Conservation (phyloP, 2,113 vertebrate species). For the Barnardius zonarius region DNA sequence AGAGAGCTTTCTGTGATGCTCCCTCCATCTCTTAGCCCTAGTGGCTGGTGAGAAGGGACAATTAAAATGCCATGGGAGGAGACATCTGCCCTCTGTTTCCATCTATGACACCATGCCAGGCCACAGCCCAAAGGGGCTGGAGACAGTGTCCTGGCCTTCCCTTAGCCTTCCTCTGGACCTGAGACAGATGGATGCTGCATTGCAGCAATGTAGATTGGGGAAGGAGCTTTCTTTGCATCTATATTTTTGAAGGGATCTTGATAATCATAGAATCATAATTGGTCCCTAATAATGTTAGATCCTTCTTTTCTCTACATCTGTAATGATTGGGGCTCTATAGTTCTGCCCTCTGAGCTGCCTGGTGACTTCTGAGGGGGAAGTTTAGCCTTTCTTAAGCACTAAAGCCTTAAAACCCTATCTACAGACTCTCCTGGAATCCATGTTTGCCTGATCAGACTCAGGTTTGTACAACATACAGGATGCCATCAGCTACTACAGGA, state of each 20-base stretch:
- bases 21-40: background rate
- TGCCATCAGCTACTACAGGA: background rate
- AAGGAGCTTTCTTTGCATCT: background rate
- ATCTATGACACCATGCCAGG: background rate
- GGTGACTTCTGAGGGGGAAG: background rate
- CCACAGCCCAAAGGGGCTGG: background rate
- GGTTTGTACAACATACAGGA: background rate
- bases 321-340: background rate
- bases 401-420: background rate
- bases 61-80: background rate
- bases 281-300: background rate
- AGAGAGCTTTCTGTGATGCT: background rate
- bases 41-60: background rate
- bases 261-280: background rate
- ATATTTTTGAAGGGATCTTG: background rate
- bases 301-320: background rate
- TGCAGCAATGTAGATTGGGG: background rate
- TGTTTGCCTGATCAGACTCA: background rate
- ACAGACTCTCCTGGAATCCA: background rate
- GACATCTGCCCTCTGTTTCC: background rate
- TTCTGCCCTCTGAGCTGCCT: background rate
- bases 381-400: background rate
- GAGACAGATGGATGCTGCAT: background rate
- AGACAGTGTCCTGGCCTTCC: background rate
- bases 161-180: background rate